Conservation (phyloP, 1,140 invertebrate genomes). For the Gonatopus flavifemur region DNA sequence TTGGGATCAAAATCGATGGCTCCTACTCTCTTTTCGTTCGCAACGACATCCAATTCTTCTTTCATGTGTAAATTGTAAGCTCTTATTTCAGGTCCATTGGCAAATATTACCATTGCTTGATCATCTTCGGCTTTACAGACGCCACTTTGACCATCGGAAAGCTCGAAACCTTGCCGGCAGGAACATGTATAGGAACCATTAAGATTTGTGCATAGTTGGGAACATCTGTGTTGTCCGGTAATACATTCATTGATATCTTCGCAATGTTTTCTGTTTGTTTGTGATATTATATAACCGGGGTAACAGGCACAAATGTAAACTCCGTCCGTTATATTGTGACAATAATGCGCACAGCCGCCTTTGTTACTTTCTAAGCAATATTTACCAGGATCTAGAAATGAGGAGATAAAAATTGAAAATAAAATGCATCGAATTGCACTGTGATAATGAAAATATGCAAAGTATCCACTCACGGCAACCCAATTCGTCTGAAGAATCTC, state of each 20-base stretch:
- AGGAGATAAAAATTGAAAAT: constrained; percentile 3
- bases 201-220: constrained; percentile 89
- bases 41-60: constrained; percentile 75
- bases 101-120: constrained; percentile 67
- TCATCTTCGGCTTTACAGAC: constrained; percentile 73
- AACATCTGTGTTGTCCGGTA: constrained; percentile 81
- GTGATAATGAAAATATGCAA: constrained; percentile 28
- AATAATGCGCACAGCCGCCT: constrained; percentile 93
- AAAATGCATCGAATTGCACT: background rate
- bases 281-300: constrained; percentile 80
- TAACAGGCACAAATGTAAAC: constrained; percentile 90
- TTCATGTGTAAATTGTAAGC: constrained; percentile 68
- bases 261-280: constrained; percentile 75
- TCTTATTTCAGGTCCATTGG: constrained; percentile 86
- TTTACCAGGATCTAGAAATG: constrained; percentile 64
- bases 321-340: constrained; percentile 78
- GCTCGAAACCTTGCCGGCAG: constrained; percentile 80
- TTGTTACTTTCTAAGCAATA: constrained; percentile 71
- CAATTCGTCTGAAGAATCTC: constrained; percentile 84
- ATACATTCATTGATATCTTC: constrained; percentile 90
- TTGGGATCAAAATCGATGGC: constrained; percentile 85
- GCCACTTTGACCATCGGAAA: constrained; percentile 76
- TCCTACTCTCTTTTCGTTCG: constrained; percentile 82
- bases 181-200: constrained; percentile 89
- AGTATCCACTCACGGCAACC: constrained; percentile 88